Evolutionary conservation across 2,797 vertebrate species (phyloP).

Genomic region (Cottoperca gobio): DNA sequence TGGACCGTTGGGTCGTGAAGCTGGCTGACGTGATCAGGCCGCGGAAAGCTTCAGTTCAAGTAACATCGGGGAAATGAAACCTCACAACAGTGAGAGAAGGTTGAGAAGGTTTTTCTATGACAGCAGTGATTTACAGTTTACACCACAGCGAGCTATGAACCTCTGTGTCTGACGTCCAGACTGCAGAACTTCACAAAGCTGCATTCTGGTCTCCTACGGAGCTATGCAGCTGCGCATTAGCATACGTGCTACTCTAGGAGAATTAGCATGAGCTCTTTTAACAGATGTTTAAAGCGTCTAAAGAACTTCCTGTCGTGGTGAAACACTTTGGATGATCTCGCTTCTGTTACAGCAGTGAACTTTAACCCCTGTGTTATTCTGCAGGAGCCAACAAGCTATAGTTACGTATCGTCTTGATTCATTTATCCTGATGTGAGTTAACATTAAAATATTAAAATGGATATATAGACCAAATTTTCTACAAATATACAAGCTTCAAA

Average conservation of each 20-base stretch:
- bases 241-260: not conserved
- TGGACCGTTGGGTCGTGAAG: constrained; percentile 32
- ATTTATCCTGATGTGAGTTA: constrained; percentile 35
- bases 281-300: not conserved
- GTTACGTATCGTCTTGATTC: constrained; percentile 8
- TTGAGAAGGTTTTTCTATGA: constrained; percentile 21
- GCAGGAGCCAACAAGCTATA: constrained; percentile 6
- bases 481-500: constrained; percentile 82
- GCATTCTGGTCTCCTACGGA: constrained; percentile 1
- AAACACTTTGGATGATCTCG: constrained; percentile 25
- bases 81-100: constrained; percentile 27
- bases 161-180: constrained; percentile 16
- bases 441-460: constrained; percentile 48
- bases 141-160: constrained; percentile 17
- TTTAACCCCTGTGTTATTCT: constrained; percentile 32
- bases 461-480: constrained; percentile 68
- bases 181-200: constrained; percentile 11
- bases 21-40: constrained; percentile 32
- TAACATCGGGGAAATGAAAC: constrained; percentile 49
- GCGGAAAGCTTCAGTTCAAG: constrained; percentile 64
- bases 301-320: constrained; percentile 39
- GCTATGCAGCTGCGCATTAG: not conserved
- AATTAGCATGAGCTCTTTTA: not conserved
- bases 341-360: constrained; percentile 19
- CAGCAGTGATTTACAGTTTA: constrained; percentile 33